These are phyloP conservation scores for Drosophila albomicans DNA, from an alignment of 1,140 invertebrate species.

Conservation along the genomic window DNA sequence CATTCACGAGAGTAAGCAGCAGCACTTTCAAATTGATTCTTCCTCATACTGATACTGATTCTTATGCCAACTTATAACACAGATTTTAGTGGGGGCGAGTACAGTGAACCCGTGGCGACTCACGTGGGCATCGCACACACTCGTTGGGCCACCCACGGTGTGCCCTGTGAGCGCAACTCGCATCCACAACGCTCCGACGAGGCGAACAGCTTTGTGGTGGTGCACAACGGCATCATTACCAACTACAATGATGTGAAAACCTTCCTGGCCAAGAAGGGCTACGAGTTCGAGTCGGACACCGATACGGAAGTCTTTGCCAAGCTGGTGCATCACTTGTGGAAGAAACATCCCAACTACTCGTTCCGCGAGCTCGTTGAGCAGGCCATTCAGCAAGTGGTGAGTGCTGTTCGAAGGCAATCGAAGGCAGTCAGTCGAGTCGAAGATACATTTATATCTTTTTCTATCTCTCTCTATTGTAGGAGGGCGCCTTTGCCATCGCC, in stretches of 20 bases:
- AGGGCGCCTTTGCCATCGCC: slow-evolving; percentile 99
- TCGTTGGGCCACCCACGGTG: slow-evolving; percentile 99
- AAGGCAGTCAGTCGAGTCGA: neutral
- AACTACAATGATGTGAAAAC: slow-evolving; percentile 99
- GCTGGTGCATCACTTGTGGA: slow-evolving; percentile 96
- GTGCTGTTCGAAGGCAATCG: neutral
- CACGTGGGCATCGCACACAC: slow-evolving; percentile 99
- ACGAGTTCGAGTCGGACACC: slow-evolving; percentile 98
- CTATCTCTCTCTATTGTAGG: slow-evolving; percentile 85
- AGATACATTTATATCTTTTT: neutral
- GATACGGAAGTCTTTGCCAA: slow-evolving; percentile 99
- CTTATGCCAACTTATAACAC: neutral
- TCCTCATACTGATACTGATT: too few relatives aligned
- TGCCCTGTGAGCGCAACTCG: slow-evolving; percentile 95
- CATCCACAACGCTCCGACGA: slow-evolving; percentile 98
- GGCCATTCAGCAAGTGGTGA: slow-evolving; percentile 94
- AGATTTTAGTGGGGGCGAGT: slow-evolving; percentile 76
- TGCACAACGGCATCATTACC: slow-evolving; percentile 99
- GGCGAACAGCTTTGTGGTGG: slow-evolving; percentile 96
- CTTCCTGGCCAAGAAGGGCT: slow-evolving; percentile 95
- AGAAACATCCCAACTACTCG: slow-evolving; percentile 94
- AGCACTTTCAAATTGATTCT: neutral
- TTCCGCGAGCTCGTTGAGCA: slow-evolving; percentile 98
- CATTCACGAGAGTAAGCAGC: slow-evolving; percentile 86
- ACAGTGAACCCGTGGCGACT: slow-evolving; percentile 84